Evolutionary conservation across 2,113 vertebrate species (phyloP), one percentile per base, ranked within the genome.

Genomic region (Nesogale talazaci): DNA sequence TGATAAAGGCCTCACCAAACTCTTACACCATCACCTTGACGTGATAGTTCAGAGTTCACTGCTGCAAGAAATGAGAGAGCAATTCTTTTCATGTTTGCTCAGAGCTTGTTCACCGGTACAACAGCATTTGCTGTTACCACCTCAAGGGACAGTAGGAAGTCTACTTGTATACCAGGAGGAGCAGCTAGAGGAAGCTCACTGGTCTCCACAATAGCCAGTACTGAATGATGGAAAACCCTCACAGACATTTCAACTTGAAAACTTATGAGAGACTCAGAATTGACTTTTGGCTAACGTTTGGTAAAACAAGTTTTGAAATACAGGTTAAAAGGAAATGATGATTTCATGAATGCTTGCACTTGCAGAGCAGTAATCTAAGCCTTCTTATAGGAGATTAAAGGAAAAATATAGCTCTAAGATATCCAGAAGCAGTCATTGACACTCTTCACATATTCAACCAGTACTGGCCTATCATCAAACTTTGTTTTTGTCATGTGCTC

Each of bases 341-440:
- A 81, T 89, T 31, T 80, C 34, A 63, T 38, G 29, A 86, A 56
- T 57, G 4, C 87, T 16, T 81, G 25, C 19, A 65, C 23, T 27
- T 38, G 9, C 19, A 36, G 36, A 89, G 69, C 29, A 86, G 77
- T 27, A 84, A 36, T 88, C 59, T 61, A 78, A 65, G n/a, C 6
- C 40, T 61, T 61, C 92, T 77, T 10, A 23, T 20, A 65, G 34
- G 61, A 89, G 92, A 89, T 92, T 82, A 84, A 90, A 94, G 38
- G 36, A 31, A 69, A 90, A 15, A 76, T 74, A 42, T 74, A 42
- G 52, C 31, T 81, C 19, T 74, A 69, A 10, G 27, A 34, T 94
- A 23, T 76, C 25, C 65, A 40, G 23, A 52, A 78, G 22, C 69
- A 34, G 59, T 56, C 84, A 86, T 1, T 82, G 89, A 76, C 25